phyloP scores from a whole-genome alignment of 1,140 invertebrate species.

The Arion vulgaris region DNA sequence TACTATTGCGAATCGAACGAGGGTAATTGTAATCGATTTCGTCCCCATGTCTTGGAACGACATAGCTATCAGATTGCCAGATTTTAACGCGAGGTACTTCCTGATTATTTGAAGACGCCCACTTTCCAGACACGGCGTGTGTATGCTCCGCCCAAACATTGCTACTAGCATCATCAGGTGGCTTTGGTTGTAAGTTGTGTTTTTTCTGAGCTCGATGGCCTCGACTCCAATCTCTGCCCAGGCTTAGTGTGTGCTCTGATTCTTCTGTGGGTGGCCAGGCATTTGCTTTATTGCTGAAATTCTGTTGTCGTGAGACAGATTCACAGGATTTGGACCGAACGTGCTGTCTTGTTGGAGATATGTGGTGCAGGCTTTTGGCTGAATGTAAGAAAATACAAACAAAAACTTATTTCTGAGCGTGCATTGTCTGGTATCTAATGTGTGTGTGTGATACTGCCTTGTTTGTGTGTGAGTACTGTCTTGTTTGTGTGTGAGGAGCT shows the following conservation, averaged over 20 bases:
- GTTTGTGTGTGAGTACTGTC: too few species aligned
- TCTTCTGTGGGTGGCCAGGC: not conserved
- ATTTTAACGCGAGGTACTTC: not conserved
- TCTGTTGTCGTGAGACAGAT: not conserved
- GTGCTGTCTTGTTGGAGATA: not conserved
- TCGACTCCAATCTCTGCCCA: not conserved
- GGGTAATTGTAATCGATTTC: conserved; percentile 3
- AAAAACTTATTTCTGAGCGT: too few species aligned
- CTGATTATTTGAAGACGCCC: not conserved
- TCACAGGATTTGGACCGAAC: not conserved
- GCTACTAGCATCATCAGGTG: not conserved
- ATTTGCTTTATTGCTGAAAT: not conserved
- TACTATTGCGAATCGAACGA: not conserved
- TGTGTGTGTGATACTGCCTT: too few species aligned
- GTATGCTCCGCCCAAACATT: not conserved
- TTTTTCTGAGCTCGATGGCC: not conserved
- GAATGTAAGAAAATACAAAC: not conserved
- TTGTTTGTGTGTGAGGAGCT: too few species aligned
- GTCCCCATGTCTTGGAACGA: not conserved
- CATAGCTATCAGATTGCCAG: conserved; percentile 12
- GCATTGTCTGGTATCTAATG: too few species aligned
- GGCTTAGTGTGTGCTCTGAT: not conserved
- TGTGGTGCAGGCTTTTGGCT: not conserved
- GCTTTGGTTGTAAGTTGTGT: not conserved
- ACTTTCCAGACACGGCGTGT: not conserved